Evolutionary conservation across 2,113 vertebrate species (phyloP), one percentile per base, ranked within the genome.

Genomic region (Dipodomys spectabilis): DNA sequence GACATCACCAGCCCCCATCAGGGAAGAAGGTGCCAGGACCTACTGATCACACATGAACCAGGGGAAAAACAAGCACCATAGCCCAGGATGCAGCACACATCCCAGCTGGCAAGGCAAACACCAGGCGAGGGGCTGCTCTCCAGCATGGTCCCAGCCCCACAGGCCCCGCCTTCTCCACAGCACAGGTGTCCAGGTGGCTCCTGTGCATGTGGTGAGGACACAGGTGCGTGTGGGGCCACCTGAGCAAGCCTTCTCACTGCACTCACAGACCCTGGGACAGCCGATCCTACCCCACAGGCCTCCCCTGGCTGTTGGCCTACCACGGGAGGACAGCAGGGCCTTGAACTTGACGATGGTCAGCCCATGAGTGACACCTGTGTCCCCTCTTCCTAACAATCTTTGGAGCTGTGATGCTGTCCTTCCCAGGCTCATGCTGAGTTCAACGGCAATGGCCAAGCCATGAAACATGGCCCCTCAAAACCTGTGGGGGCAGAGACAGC

Each of bases 361-460:
- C 30, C 0, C 8, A 13, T 4, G 19, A 6, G 18, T 64, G 53
- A 20, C 25, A 74, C 57, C 45, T 5, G 27, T 0, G 7, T 10
- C 25, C 30, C 5, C 5, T 2, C 22, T 10, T 6, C 60, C 64
- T 3, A 78, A 13, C 27, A 71, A 22, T 28, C 16, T 4, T 16
- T 1, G 0, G 22, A 45, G 57, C 35, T n/a, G 5, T 2, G 11
- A 9, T 0, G 0, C 30, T 57, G 53, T 30, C 12, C 49, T 30
- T 30, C 71, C 75, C 4, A 1, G 11, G 13, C 2, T 10, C 3
- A 12, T 6, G 12, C 80, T 57, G 4, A 45, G 7, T 18, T 20
- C 7, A 1, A 11, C 13, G 22, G 79, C 45, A 1, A 68, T 1
- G 6, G 15, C 16, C 53, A 9, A 27, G 44, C 65, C 73, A 45